Conservation (phyloP, 2,888 invertebrate genomes). For the Melanostoma scalare region DNA sequence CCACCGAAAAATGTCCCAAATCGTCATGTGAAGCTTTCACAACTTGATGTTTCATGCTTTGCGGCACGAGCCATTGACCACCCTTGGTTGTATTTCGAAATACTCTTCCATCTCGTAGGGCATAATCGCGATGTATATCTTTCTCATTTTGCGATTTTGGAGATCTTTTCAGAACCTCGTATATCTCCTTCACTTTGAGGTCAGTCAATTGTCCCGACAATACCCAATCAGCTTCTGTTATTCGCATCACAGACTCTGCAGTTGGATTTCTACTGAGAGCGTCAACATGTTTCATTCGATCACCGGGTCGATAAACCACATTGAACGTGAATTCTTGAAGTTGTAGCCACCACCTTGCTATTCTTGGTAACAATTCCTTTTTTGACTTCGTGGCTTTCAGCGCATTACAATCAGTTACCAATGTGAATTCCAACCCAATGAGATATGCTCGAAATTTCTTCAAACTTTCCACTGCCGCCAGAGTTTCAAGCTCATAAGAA, state of each 20-base stretch:
- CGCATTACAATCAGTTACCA: constrained; percentile 32
- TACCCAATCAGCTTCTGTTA: too few species aligned
- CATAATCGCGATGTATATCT: constrained; percentile 13
- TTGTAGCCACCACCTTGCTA: too few species aligned
- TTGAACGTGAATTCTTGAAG: too few species aligned
- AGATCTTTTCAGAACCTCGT: constrained; percentile 7
- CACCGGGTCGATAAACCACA: too few species aligned
- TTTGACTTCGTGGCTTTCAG: neutral
- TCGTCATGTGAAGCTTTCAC: constrained; percentile 50
- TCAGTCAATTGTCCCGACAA: too few species aligned
- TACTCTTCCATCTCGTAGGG: constrained; percentile 56
- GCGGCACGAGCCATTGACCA: constrained; percentile 70
- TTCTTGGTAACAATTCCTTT: too few species aligned
- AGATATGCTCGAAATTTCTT: too few species aligned
- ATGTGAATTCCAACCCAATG: too few species aligned
- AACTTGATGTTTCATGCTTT: constrained; percentile 60
- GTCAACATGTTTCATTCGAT: too few species aligned
- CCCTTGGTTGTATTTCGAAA: constrained; percentile 44
- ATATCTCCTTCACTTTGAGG: constrained; percentile 27
- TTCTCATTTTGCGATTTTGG: neutral
- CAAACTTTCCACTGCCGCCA: constrained; percentile 74
- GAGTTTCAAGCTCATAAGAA: constrained; percentile 77
- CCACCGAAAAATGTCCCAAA: neutral
- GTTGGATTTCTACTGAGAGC: too few species aligned
- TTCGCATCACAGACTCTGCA: too few species aligned